A percentile compares a stretch with the other conserved stretches of the same genome.
phyloP scores from a whole-genome alignment of 2,888 invertebrate genomes.

The Ophioninae sp. region DNA sequence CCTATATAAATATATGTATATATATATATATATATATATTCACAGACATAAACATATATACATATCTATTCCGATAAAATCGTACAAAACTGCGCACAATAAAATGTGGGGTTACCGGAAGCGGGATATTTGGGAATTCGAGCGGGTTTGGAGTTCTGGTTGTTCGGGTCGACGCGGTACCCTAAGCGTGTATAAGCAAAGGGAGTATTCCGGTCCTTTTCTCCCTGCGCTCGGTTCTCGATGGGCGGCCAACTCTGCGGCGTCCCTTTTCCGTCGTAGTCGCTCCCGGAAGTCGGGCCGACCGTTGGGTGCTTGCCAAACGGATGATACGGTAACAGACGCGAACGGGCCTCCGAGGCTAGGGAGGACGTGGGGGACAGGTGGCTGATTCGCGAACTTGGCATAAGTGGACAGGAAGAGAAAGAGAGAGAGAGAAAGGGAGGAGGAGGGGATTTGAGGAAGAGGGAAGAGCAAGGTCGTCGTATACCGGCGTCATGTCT shows the following conservation, averaged over 20 bases:
- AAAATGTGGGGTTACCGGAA: conserved; percentile 33
- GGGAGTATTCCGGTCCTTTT: conserved; percentile 35
- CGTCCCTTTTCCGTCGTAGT: conserved; percentile 22
- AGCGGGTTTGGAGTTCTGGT: conserved; percentile 23
- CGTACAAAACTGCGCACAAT: neutral
- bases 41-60: neutral
- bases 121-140: conserved; percentile 46
- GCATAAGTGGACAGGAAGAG: conserved; percentile 72
- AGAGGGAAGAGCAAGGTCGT: conserved; percentile 26
- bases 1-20: too few species aligned
- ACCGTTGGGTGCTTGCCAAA: conserved; percentile 67
- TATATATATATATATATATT: too few species aligned
- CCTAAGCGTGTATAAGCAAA: neutral
- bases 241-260: neutral
- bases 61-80: conserved; percentile 10
- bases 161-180: conserved; percentile 19
- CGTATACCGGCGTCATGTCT: conserved; percentile 55
- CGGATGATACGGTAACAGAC: conserved; percentile 68
- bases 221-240: conserved; percentile 8
- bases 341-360: conserved; percentile 53
- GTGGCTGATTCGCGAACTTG: conserved; percentile 69
- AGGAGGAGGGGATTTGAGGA: conserved; percentile 30
- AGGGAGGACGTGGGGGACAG: conserved; percentile 69
- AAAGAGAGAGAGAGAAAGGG: conserved; percentile 32
- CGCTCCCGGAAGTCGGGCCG: conserved; percentile 68